Evolutionary conservation across 92 coral and sea anemone species (phyloP).

Genomic region (Siderastrea radians): DNA sequence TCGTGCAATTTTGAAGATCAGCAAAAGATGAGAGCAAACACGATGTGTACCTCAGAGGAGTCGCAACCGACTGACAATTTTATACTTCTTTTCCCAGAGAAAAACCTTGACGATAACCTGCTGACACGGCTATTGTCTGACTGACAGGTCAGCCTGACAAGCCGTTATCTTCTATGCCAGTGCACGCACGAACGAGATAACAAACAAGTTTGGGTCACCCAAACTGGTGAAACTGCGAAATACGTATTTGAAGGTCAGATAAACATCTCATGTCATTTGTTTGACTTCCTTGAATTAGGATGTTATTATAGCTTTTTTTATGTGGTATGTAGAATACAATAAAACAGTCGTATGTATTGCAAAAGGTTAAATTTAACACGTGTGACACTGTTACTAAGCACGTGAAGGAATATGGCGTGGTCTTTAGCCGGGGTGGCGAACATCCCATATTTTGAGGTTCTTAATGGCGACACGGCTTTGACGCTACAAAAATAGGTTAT

Average conservation of each 20-base stretch:
- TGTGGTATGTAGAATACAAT: not conserved
- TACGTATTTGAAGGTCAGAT: too few relatives aligned
- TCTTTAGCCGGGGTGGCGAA: too few relatives aligned
- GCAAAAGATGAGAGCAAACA: not conserved
- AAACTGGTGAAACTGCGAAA: too few relatives aligned
- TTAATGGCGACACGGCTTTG: too few relatives aligned
- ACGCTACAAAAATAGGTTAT: too few relatives aligned
- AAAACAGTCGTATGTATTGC: not conserved
- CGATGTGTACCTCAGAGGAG: not conserved
- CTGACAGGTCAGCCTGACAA: not conserved
- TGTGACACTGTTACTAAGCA: not conserved
- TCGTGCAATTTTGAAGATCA: not conserved
- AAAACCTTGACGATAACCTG: not conserved
- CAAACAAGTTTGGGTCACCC: too few relatives aligned
- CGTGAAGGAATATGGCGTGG: not conserved
- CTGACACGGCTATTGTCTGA: conserved; percentile 17
- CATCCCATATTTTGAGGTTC: too few relatives aligned
- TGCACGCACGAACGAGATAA: not conserved
- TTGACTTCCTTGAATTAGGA: not conserved
- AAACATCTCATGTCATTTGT: too few relatives aligned
- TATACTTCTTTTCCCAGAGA: not conserved
- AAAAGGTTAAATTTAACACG: conserved; percentile 2
- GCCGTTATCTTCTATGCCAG: not conserved
- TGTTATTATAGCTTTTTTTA: not conserved
- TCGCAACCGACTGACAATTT: not conserved